A percentile compares a stretch with the other conserved stretches of the same genome.
Evolutionary conservation across 2,113 vertebrate genomes (phyloP).

Genomic region (Heptranchias perlo): DNA sequence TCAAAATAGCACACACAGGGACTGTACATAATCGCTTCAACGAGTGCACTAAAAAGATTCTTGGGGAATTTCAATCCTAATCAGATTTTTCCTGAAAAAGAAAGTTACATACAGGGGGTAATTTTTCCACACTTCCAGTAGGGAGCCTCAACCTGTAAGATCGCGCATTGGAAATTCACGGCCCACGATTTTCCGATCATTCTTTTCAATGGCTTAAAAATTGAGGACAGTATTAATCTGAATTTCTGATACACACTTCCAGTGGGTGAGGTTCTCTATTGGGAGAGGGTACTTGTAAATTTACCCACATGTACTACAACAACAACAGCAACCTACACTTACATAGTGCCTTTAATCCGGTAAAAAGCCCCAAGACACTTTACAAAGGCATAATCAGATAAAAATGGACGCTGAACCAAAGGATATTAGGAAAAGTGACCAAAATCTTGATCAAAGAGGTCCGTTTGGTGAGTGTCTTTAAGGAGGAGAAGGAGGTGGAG

Average conservation of each 20-base stretch:
- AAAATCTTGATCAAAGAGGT: neutral
- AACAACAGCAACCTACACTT: neutral
- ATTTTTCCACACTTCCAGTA: neutral
- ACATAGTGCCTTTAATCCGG: neutral
- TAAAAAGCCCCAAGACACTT: neutral
- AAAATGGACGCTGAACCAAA: neutral
- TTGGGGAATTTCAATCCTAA: neutral
- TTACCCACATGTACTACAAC: neutral
- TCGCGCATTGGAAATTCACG: neutral
- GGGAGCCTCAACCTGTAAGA: neutral
- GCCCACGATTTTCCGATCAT: neutral
- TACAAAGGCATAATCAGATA: neutral
- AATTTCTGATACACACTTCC: neutral
- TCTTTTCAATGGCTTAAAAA: neutral
- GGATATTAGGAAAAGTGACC: neutral
- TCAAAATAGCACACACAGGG: neutral
- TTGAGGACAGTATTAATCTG: neutral
- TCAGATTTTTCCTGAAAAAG: neutral
- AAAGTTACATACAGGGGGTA: neutral
- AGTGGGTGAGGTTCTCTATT: neutral
- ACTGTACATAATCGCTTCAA: neutral
- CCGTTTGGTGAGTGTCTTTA: neutral
- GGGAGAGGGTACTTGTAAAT: neutral
- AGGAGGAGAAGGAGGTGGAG: neutral
- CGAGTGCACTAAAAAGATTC: neutral